Percentiles rank a stretch among this genome's conserved stretches.
phyloP scores from a whole-genome alignment of 2,888 invertebrate species.

The Nematopogon swammerdamellus region DNA sequence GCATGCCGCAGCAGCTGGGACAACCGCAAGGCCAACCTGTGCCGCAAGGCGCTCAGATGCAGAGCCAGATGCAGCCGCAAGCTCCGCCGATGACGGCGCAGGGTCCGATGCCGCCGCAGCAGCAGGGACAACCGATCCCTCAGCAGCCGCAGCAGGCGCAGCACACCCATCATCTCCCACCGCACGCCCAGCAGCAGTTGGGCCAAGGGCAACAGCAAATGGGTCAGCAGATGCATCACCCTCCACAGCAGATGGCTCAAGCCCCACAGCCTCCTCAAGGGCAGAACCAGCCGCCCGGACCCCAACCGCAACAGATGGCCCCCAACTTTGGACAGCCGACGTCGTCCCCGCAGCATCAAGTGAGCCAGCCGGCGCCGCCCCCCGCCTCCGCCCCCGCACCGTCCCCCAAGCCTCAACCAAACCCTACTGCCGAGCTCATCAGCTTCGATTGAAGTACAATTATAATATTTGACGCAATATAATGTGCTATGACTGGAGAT shows the following conservation, averaged over 20 bases:
- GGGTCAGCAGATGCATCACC: conserved; percentile 12
- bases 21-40: conserved; percentile 14
- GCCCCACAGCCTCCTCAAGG: conserved; percentile 14
- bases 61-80: conserved; percentile 26
- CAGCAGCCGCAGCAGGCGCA: conserved; percentile 13
- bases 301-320: too few relatives aligned
- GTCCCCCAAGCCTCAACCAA: conserved; percentile 2
- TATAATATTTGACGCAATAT: too few relatives aligned
- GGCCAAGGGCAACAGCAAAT: conserved; percentile 20
- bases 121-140: conserved; percentile 20
- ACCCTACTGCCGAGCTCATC: conserved; percentile 70
- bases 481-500: too few relatives aligned
- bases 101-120: conserved; percentile 18
- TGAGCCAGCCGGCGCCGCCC: conserved; percentile 8
- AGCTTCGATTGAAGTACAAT: conserved; percentile 66
- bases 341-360: conserved; percentile 5
- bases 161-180: conserved; percentile 5
- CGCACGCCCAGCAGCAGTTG: conserved; percentile 21
- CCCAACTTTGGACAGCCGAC: too few relatives aligned
- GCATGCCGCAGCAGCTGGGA: conserved; percentile 24
- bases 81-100: conserved; percentile 17
- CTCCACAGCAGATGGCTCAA: conserved; percentile 18
- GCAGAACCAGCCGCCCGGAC: conserved; percentile 10
- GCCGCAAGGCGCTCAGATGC: conserved; percentile 34
- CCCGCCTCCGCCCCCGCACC: conserved; percentile 7